A percentile compares a stretch with the other conserved stretches of the same genome.
These are phyloP conservation scores for Dryoscopus gambensis DNA, from an alignment of 2,113 vertebrate species.

Conservation along the genomic window DNA sequence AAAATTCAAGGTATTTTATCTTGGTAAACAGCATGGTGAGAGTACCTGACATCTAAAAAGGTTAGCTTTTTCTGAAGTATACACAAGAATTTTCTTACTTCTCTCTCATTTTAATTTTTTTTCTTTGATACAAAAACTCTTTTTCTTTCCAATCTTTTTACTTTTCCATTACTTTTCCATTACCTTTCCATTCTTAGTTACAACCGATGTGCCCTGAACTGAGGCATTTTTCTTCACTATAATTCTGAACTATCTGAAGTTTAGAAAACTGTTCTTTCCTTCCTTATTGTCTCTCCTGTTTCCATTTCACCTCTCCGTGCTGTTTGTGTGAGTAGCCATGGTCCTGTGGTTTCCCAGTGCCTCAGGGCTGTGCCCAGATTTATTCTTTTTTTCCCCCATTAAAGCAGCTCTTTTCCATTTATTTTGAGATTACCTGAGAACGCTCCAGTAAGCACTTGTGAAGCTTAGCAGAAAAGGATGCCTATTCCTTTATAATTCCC, in stretches of 20 bases:
- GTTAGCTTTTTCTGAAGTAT: background rate
- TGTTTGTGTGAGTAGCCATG: background rate
- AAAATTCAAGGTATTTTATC: background rate
- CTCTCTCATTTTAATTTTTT: background rate
- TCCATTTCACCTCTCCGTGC: fast-evolving
- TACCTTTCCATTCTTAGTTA: background rate
- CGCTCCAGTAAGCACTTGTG: background rate
- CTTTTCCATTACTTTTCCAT: background rate
- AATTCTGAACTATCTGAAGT: background rate
- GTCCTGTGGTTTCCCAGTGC: background rate
- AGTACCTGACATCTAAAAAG: background rate
- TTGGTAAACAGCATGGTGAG: background rate
- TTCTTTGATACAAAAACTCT: background rate
- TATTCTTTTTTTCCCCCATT: background rate
- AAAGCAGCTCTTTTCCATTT: background rate
- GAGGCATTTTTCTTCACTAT: background rate
- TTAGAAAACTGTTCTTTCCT: background rate
- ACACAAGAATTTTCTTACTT: background rate
- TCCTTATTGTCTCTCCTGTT: background rate
- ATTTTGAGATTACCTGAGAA: background rate
- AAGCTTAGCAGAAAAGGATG: background rate
- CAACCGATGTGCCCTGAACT: background rate
- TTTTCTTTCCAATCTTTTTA: background rate
- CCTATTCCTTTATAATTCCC: background rate
- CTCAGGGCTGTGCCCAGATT: background rate